A percentile compares a stretch with the other conserved stretches of the same genome.
phyloP scores from a whole-genome alignment of 2,113 vertebrate genomes.

The Pterocles gutturalis region DNA sequence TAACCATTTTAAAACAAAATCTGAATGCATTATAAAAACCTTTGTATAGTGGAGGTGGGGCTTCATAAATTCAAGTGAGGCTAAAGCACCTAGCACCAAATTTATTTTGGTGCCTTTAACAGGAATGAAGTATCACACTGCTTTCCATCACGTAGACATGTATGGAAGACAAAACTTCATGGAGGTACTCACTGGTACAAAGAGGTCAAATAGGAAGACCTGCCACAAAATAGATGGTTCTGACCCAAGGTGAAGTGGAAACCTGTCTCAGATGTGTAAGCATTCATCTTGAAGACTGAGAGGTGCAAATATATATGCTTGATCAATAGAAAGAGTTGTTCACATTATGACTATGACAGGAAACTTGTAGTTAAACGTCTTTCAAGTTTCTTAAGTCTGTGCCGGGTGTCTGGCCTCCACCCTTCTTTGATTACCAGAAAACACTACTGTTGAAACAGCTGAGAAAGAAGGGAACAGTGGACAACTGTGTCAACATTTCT shows the following conservation, averaged over 20 bases:
- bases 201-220: background rate
- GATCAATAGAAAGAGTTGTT: background rate
- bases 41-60: background rate
- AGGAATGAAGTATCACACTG: background rate
- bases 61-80: background rate
- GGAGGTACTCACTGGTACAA: background rate
- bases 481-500: background rate
- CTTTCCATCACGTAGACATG: background rate
- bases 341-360: background rate
- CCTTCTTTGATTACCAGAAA: background rate
- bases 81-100: background rate
- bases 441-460: background rate
- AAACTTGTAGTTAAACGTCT: background rate
- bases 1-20: background rate
- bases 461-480: background rate
- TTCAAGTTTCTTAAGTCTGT: background rate
- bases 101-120: background rate
- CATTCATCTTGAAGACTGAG: background rate
- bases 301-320: background rate
- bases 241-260: background rate
- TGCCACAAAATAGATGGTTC: background rate
- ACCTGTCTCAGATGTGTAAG: background rate
- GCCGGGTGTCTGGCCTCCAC: background rate
- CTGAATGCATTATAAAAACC: background rate
- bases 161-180: background rate